phyloP scores from a whole-genome alignment of 2,888 invertebrate species.

The Alloscopus bannaensis region DNA sequence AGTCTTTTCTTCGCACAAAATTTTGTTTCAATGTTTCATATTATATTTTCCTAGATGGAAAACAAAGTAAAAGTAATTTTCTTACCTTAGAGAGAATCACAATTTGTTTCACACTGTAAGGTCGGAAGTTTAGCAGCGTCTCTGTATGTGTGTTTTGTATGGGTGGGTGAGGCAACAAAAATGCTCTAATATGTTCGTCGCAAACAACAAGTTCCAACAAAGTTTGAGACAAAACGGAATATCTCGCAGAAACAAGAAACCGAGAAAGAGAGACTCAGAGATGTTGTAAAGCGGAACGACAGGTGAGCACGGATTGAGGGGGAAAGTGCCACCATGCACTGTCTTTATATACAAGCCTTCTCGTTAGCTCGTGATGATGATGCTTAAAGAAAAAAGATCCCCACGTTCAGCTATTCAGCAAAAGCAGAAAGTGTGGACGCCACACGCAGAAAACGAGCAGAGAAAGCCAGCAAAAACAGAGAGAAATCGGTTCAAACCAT shows the following conservation, averaged over 20 bases:
- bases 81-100: slow-evolving; percentile 14
- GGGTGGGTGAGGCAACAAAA: not conserved
- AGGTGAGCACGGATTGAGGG: slow-evolving; percentile 62
- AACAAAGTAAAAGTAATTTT: no score
- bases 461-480: slow-evolving; percentile 7
- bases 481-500: slow-evolving; percentile 5
- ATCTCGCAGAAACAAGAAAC: not conserved
- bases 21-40: no score
- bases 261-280: slow-evolving; percentile 18
- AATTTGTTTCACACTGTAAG: not conserved
- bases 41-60: no score
- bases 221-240: not conserved
- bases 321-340: slow-evolving; percentile 11
- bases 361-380: no score
- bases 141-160: slow-evolving; percentile 6
- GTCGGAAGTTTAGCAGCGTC: not conserved
- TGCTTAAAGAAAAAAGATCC: no score
- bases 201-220: slow-evolving; percentile 28
- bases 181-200: no score
- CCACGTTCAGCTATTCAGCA: no score
- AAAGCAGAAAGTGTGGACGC: no score
- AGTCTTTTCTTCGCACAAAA: no score
- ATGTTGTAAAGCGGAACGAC: slow-evolving; percentile 30
- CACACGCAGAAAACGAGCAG: no score
- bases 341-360: slow-evolving; percentile 42